Percentiles rank a stretch among this genome's conserved stretches.
Evolutionary conservation across 2,888 invertebrate species (phyloP).

Genomic region (Nephrotoma flavescens): DNA sequence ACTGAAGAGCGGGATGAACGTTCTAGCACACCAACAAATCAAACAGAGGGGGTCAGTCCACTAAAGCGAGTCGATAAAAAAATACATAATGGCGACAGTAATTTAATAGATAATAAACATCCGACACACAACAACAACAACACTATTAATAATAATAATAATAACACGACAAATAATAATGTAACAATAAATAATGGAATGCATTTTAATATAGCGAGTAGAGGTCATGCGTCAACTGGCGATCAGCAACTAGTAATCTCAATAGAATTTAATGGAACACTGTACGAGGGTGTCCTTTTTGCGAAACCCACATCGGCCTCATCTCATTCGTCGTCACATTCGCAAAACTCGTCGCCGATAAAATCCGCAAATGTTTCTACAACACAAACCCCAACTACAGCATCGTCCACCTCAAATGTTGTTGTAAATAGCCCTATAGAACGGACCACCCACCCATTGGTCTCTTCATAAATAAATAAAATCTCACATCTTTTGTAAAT

Average conservation of each 20-base stretch:
- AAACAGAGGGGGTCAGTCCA: not conserved
- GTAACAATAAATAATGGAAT: constrained; percentile 21
- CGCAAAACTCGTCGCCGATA: constrained; percentile 6
- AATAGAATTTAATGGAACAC: constrained; percentile 90
- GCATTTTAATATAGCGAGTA: constrained; percentile 70
- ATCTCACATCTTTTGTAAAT: not conserved
- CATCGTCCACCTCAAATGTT: constrained; percentile 2
- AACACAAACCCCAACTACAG: constrained; percentile 14
- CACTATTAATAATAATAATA: not conserved
- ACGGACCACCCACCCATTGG: constrained; percentile 4
- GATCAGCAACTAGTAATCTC: constrained; percentile 85
- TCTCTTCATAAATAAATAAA: constrained; percentile 8
- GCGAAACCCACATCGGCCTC: constrained; percentile 30
- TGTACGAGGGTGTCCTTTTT: constrained; percentile 90
- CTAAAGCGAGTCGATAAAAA: not conserved
- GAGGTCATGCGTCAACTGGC: constrained; percentile 73
- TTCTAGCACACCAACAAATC: constrained; percentile 1
- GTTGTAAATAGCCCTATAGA: constrained; percentile 6
- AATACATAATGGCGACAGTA: not conserved
- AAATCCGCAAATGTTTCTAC: constrained; percentile 10
- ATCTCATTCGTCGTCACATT: constrained; percentile 27
- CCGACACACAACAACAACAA: not conserved
- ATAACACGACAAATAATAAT: constrained; percentile 7
- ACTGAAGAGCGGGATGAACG: constrained; percentile 5
- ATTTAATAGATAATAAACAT: not conserved